Conservation (phyloP, 2,113 vertebrate species). For the Delphinapterus leucas region DNA sequence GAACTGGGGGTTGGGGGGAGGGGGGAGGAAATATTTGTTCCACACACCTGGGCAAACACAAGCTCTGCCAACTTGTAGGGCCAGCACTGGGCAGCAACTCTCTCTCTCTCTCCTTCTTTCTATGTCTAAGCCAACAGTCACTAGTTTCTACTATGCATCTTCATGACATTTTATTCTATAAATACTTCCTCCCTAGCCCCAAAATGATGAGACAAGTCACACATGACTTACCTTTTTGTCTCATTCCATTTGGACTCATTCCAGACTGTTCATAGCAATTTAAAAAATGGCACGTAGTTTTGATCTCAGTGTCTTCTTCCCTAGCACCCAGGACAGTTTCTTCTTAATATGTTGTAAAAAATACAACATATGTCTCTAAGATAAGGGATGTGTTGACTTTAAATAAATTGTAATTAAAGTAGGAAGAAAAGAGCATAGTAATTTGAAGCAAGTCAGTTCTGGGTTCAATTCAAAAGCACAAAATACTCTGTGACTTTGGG, state of each 20-base stretch:
- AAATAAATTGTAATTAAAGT: constrained; percentile 1
- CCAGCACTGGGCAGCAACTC: background rate
- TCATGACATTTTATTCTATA: constrained; percentile 2
- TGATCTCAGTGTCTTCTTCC: background rate
- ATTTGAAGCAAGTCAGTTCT: background rate
- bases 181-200: background rate
- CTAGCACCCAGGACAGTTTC: background rate
- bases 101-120: background rate
- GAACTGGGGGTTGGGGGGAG: background rate
- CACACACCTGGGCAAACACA: background rate
- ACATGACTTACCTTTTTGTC: background rate
- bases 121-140: background rate
- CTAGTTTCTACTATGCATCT: background rate
- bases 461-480: background rate
- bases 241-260: constrained; percentile 3
- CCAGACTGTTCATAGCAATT: background rate
- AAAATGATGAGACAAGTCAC: background rate
- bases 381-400: background rate
- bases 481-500: background rate
- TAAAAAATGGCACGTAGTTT: background rate
- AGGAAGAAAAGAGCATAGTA: background rate
- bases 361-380: background rate
- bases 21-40: background rate
- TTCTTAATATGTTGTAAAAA: background rate
- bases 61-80: background rate